Conservation (phyloP, 2,113 vertebrate genomes). For the Oncorhynchus tshawytscha region DNA sequence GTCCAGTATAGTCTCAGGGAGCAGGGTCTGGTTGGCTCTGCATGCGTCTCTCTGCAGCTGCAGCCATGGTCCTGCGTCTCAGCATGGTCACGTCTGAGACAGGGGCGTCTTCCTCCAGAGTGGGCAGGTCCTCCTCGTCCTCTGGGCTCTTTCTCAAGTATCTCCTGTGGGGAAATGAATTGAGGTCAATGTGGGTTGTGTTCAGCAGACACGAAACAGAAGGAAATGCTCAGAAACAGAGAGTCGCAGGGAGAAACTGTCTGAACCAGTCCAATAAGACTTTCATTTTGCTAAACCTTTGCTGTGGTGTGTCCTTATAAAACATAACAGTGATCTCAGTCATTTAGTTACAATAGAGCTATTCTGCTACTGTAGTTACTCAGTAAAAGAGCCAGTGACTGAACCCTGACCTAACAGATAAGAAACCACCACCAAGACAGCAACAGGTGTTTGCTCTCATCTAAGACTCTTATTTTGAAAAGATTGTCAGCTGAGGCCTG, state of each 20-base stretch:
- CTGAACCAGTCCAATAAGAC: too few species aligned
- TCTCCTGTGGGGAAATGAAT: constrained; percentile 70
- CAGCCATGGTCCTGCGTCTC: constrained; percentile 83
- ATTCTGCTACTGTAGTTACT: neutral
- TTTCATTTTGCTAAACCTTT: too few species aligned
- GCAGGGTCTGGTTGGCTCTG: constrained; percentile 82
- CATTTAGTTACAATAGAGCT: neutral
- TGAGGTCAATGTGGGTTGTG: too few species aligned
- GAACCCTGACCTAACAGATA: neutral
- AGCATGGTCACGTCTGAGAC: constrained; percentile 71
- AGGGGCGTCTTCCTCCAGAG: constrained; percentile 62
- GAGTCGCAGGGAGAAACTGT: too few species aligned
- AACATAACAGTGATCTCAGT: neutral
- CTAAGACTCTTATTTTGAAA: too few species aligned
- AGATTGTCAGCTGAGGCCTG: too few species aligned
- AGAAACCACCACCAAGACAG: too few species aligned
- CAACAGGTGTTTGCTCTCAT: too few species aligned
- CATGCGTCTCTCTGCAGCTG: constrained; percentile 85
- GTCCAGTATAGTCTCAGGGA: constrained; percentile 45
- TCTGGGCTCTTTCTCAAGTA: constrained; percentile 82
- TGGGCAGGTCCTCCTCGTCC: constrained; percentile 62
- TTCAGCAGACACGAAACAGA: too few species aligned
- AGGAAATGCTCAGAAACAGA: too few species aligned
- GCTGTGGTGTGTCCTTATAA: too few species aligned
- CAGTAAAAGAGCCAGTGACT: too few species aligned